Base-by-base conservation (phyloP, 2,797 vertebrate species). In the Scyliorhinus canicula region DNA sequence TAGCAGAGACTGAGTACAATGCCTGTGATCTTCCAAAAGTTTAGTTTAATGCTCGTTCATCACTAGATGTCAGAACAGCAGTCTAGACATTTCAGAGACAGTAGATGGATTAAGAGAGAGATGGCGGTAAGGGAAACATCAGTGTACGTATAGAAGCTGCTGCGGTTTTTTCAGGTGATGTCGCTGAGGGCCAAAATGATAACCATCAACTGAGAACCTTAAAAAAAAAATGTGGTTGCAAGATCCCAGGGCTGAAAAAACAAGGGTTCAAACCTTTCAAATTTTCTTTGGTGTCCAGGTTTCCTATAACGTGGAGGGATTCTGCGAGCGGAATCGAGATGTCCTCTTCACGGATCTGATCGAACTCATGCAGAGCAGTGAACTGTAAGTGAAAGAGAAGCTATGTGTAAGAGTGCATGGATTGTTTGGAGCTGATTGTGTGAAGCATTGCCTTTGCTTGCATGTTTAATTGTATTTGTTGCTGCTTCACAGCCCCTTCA, bases 341-440 rank as follows among this genome's bases (percentile, higher is more conserved):
- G 99, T 99, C 95, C 98, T 99, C 93, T 99, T 99, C 96, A 98
- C 95, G 95, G 99, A 99, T 97, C 97, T 99, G 97, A 99, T 99
- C 50, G 99, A 99, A 96, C 96, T 99, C 96, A 99, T 99, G 99
- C 99, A 99, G 96, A 99, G 98, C 98, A 99, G 99, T 96, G 98
- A 99, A 96, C 98, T 98, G 99, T 99, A 97, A 98, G 99, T 98
- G 95, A 95, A 44, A 57, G 79, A 19, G 28, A 6, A 2, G 57
- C n/a, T 77, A 35, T 24, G 31, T 95, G 95, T 86, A 50, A 19
- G 95, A 35, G n/a, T 16, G 67, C 55, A 31, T 26, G 95, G 95
- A 95, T 7, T 40, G 60, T 57, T 0, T 77, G 6, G 85, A 28
- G 12, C 63, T 35, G 16, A 60, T 21, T n/a, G 95, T 82, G 14